Percentiles rank a stretch among this genome's conserved stretches.
Conservation (phyloP, 1,140 invertebrate genomes). For the Drosophila bocqueti region DNA sequence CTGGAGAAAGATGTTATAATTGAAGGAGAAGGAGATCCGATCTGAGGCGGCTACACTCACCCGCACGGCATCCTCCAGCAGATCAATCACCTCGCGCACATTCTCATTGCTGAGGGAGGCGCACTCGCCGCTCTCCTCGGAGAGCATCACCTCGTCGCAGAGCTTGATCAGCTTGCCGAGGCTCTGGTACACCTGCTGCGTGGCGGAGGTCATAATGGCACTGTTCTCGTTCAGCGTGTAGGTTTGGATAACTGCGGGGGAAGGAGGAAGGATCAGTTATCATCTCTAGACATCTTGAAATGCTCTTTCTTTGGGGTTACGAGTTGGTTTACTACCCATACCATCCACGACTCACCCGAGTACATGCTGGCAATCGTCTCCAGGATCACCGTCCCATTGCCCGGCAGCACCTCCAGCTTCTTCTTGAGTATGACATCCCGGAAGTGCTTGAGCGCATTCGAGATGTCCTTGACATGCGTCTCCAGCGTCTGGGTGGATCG, state of each 20-base stretch:
- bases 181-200: slow-evolving; percentile 94
- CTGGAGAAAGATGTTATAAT: slow-evolving; percentile 56
- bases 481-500: slow-evolving; percentile 88
- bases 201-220: slow-evolving; percentile 88
- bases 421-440: slow-evolving; percentile 96
- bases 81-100: slow-evolving; percentile 91
- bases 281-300: not conserved
- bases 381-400: slow-evolving; percentile 95
- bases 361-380: slow-evolving; percentile 96
- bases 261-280: not conserved
- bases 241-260: slow-evolving; percentile 86
- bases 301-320: no score
- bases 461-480: slow-evolving; percentile 89
- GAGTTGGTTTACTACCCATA: not conserved
- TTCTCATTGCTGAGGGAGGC: slow-evolving; percentile 89
- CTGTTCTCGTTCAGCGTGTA: slow-evolving; percentile 90
- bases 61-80: slow-evolving; percentile 92
- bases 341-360: slow-evolving; percentile 85
- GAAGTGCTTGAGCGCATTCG: slow-evolving; percentile 93
- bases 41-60: slow-evolving; percentile 81
- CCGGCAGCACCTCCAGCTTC: slow-evolving; percentile 95
- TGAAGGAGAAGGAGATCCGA: not conserved
- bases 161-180: slow-evolving; percentile 94
- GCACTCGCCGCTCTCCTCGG: slow-evolving; percentile 86
- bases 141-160: slow-evolving; percentile 94